These are phyloP conservation scores for Hydrolagus colliei DNA, from an alignment of 2,797 vertebrate genomes.

Conservation along the genomic window DNA sequence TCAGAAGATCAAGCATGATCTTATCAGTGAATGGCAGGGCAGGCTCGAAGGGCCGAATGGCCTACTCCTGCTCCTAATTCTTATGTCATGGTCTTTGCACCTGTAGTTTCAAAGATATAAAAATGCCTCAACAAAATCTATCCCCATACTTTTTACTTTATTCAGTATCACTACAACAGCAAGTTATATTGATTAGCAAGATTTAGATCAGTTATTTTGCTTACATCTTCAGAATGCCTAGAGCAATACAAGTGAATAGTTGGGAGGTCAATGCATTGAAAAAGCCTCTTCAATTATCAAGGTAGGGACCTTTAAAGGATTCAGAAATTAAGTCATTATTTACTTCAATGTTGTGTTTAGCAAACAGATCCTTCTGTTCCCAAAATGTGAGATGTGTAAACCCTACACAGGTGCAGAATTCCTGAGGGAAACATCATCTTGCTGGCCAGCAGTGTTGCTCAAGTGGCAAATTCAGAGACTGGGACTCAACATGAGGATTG, in stretches of 20 bases:
- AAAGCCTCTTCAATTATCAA: background rate
- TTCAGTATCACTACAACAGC: background rate
- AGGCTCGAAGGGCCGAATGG: no score
- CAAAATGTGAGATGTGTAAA: slow-evolving; percentile 23
- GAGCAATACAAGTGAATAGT: background rate
- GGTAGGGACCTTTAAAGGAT: background rate
- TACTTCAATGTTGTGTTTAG: slow-evolving; percentile 23
- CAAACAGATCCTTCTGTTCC: slow-evolving; percentile 18
- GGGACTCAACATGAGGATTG: no score
- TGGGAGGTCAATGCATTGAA: background rate
- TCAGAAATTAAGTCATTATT: background rate
- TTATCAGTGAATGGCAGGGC: no score
- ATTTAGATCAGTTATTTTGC: background rate
- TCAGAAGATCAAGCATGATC: no score
- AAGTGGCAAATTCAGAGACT: background rate
- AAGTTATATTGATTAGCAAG: background rate
- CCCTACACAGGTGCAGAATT: slow-evolving; percentile 21
- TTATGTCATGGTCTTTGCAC: background rate
- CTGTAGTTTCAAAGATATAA: background rate
- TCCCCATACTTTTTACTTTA: background rate
- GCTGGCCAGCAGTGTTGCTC: background rate
- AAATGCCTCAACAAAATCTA: background rate
- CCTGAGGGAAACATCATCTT: slow-evolving; percentile 2
- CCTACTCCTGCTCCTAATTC: background rate
- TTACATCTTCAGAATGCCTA: background rate